phyloP scores from a whole-genome alignment of 2,113 vertebrate genomes.

The Cryptomyrus ogoouensis region DNA sequence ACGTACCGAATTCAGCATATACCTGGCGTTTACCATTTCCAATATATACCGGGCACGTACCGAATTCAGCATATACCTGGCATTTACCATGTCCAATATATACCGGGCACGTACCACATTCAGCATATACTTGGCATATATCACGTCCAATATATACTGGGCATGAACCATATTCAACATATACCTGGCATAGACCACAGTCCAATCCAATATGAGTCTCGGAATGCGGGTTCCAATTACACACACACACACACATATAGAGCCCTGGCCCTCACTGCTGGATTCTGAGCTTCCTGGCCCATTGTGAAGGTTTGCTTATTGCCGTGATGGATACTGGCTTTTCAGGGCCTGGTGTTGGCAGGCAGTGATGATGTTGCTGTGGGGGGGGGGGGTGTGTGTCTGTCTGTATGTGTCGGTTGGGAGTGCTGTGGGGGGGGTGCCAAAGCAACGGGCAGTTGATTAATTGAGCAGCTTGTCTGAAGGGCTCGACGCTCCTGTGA shows the following conservation, averaged over 20 bases:
- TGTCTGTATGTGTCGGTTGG: not conserved
- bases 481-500: not conserved
- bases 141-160: too few species aligned
- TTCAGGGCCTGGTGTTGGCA: not conserved
- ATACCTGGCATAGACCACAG: not conserved
- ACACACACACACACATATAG: not conserved
- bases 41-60: not conserved
- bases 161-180: not conserved
- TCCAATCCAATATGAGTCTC: not conserved
- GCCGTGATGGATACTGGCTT: not conserved
- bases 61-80: not conserved
- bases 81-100: not conserved
- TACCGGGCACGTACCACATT: not conserved
- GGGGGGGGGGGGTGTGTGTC: not conserved
- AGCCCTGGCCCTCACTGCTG: not conserved
- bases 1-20: too few species aligned
- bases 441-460: not conserved
- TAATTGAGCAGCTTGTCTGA: constrained; percentile 3
- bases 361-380: not conserved
- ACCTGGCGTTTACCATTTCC: not conserved
- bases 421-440: not conserved
- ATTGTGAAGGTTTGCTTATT: not conserved
- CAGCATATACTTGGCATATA: not conserved
- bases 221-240: not conserved
- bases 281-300: not conserved